Conservation (phyloP, 2,888 invertebrate species). For the Disparrhopalites patrizii region DNA sequence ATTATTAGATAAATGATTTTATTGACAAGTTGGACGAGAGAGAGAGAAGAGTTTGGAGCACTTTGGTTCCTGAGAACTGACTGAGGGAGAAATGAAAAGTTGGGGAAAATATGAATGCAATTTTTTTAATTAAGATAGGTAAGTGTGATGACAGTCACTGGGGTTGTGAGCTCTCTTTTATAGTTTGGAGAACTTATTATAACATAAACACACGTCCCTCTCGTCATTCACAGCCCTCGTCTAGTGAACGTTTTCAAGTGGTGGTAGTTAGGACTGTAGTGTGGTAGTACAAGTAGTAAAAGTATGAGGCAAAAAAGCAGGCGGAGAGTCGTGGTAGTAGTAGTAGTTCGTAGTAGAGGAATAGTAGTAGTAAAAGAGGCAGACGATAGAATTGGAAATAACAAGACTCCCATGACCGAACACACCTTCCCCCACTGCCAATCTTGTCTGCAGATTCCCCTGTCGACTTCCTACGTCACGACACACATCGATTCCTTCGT, state of each 20-base stretch:
- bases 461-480: constrained; percentile 7
- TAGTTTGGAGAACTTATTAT: background rate
- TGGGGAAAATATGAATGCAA: background rate
- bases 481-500: constrained; percentile 7
- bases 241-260: too few relatives aligned
- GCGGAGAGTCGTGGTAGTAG: too few relatives aligned
- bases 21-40: too few relatives aligned
- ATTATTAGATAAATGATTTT: too few relatives aligned
- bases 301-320: too few relatives aligned
- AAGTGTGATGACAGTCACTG: constrained; percentile 1
- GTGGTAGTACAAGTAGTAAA: too few relatives aligned
- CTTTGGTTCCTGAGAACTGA: too few relatives aligned
- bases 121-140: background rate
- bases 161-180: background rate
- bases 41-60: too few relatives aligned
- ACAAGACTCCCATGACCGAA: constrained; percentile 15
- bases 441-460: constrained; percentile 15
- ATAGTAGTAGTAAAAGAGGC: too few relatives aligned
- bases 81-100: constrained; percentile 3
- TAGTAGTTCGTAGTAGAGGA: too few relatives aligned
- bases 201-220: constrained; percentile 7
- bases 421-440: constrained; percentile 23
- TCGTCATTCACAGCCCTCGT: constrained; percentile 6
- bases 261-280: too few relatives aligned
- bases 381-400: background rate